These are phyloP conservation scores for Zhuqinia jingwanae DNA, from an alignment of 2,888 invertebrate species.

Conservation along the genomic window DNA sequence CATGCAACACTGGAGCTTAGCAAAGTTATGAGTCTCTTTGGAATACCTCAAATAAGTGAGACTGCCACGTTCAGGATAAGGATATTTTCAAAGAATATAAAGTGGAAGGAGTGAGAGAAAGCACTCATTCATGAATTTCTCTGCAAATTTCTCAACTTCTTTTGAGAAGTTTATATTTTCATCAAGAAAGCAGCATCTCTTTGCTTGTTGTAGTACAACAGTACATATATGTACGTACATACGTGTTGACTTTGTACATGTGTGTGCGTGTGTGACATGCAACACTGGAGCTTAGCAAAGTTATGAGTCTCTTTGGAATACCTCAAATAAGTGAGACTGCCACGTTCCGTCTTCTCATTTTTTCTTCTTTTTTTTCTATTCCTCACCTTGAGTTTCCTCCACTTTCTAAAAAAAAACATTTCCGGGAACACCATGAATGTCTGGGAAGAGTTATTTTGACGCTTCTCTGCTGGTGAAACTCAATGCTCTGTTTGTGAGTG, in stretches of 20 bases:
- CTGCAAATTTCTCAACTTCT: conserved; percentile 34
- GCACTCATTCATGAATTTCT: neutral
- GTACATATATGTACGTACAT: neutral
- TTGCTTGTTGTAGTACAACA: no score
- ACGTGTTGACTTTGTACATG: neutral
- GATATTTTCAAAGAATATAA: no score
- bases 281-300: conserved; percentile 53
- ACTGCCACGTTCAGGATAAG: conserved; percentile 53
- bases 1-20: conserved; percentile 48
- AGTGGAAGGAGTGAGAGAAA: neutral
- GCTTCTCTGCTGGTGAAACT: neutral
- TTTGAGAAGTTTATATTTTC: neutral
- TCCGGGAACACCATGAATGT: neutral
- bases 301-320: conserved; percentile 72
- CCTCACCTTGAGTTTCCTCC: conserved; percentile 50
- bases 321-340: conserved; percentile 52
- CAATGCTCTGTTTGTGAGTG: neutral
- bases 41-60: conserved; percentile 60
- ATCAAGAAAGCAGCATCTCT: neutral
- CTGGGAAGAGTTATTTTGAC: neutral
- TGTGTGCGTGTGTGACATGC: conserved; percentile 45
- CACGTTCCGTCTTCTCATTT: conserved; percentile 34
- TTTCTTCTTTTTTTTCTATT: neutral
- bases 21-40: conserved; percentile 71
- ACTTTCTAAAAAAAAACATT: conserved; percentile 16